Conservation (phyloP, 2,888 invertebrate genomes). For the Callyntrura sp. region DNA sequence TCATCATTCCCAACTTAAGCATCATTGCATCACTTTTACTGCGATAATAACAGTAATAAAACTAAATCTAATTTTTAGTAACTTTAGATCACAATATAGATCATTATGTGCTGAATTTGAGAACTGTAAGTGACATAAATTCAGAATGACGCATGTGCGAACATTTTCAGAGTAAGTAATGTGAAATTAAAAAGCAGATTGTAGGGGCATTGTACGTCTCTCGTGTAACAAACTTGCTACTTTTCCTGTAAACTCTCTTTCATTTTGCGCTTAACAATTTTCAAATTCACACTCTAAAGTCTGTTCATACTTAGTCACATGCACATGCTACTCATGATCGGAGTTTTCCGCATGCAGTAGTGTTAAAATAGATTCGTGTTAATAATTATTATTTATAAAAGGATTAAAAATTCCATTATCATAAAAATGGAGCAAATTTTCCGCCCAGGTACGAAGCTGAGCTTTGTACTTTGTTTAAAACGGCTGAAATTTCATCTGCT, state of each 20-base stretch:
- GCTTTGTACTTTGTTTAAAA: constrained; percentile 46
- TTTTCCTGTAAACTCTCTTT: not conserved
- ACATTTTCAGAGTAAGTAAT: too few relatives aligned
- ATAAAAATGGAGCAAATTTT: constrained; percentile 14
- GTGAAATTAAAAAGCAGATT: not conserved
- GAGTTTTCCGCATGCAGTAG: constrained; percentile 3
- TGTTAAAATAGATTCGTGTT: constrained; percentile 21
- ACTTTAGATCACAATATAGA: constrained; percentile 12
- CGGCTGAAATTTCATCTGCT: constrained; percentile 45
- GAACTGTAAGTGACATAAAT: not conserved
- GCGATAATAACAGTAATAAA: not conserved
- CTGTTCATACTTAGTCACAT: constrained; percentile 37
- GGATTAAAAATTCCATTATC: constrained; percentile 12
- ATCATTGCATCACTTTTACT: constrained; percentile 19
- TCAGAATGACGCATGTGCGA: too few relatives aligned
- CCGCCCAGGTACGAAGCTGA: constrained; percentile 24
- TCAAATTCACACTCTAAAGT: constrained; percentile 26
- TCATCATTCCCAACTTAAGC: not conserved
- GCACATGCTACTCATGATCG: not conserved
- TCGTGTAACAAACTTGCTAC: not conserved
- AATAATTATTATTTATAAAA: constrained; percentile 4
- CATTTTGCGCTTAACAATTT: not conserved
- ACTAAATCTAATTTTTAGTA: not conserved
- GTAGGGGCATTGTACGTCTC: not conserved
- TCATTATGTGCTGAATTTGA: constrained; percentile 18